Evolutionary conservation across 2,888 invertebrate genomes (phyloP), one percentile per base, ranked within the genome.

Genomic region (Podotricha telesiphe): DNA sequence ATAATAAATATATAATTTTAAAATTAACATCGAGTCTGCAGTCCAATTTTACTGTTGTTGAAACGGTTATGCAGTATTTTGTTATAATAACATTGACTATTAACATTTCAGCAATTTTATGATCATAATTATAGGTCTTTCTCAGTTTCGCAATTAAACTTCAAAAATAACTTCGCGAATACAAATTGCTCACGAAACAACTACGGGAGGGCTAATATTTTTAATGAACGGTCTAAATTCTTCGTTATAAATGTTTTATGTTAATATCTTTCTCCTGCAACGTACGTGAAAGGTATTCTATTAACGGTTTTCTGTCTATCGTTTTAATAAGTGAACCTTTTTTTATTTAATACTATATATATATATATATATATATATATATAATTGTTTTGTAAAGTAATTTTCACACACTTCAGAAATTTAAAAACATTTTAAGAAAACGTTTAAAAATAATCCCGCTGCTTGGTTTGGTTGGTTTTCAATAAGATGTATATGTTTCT

Each of bases 141-240:
- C 55, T 17, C 65, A 55, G 55, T 65, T 55, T 55, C 47, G 65
- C 67, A 70, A 72, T 68, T 73, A 68, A 79, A 80, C 80, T 77
- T 77, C 55, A 73, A 75, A 78, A 79, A 80, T 77, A 76, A 75
- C 78, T 74, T 72, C 63, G 73, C 72, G 79, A 79, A 75, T 77
- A 79, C 80, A 82, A 82, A 83, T 84, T 80, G 78, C 77, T 77
- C 77, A 75, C 79, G 80, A 82, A 84, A 82, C 79, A 82, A 79
- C 81, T 78, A 77, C 72, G 76, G 81, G 79, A 65, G 80, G 79
- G 80, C 82, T 84, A 84, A 85, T 84, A 85, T 82, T 82, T 79
- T 75, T 73, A 79, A 79, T 79, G 76, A 77, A 76, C 80, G 79
- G 80, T 83, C 82, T 82, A 77, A 83, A 82, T 80, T 77, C 78